Evolutionary conservation across 2,113 vertebrate species (phyloP), one percentile per base, ranked within the genome.

Genomic region (Alectura lathami): DNA sequence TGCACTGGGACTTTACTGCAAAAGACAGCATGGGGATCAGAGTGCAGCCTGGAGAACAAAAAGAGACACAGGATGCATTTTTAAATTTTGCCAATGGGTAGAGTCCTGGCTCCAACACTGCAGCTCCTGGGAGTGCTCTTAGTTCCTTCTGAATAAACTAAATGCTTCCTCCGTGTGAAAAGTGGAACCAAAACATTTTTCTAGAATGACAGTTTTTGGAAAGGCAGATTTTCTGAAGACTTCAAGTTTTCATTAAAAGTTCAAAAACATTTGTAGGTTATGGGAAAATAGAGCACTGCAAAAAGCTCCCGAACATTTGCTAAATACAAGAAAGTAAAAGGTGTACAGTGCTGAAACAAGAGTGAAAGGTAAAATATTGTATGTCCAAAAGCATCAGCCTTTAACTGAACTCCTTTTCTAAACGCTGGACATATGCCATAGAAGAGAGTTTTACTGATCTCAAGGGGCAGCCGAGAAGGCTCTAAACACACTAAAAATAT

Each of bases 61-160:
- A 78, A 0, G 0, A 62, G 64, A 22, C 24, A 67, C 14, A 53
- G 38, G 42, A 38, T 12, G 4, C n/a, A 63, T 13, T 22, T 53
- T 83, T 5, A 7, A 11, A 50, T 51, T 88, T 68, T 84, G 32
- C 17, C 11, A 45, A 47, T 11, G 22, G 51, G 9, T 24, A 32
- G 7, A 75, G 18, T 54, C 29, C 16, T 1, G 3, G 13, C 23
- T 43, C 38, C 4, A 2, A 11, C 17, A 3, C 32, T 5, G 6
- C 0, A 0, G n/a, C 21, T 81, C n/a, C 69, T 54, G 24, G 27
- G 30, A 56, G 40, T 51, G 56, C 32, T 56, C 66, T 79, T 40
- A 59, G 32, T 11, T 36, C 26, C 62, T 42, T 43, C 11, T 27
- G 62, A 84, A 75, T 26, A 59, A 89, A 62, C 3, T 22, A 72